phyloP scores from a whole-genome alignment of 2,888 invertebrate genomes.

The Drosophila leonis region DNA sequence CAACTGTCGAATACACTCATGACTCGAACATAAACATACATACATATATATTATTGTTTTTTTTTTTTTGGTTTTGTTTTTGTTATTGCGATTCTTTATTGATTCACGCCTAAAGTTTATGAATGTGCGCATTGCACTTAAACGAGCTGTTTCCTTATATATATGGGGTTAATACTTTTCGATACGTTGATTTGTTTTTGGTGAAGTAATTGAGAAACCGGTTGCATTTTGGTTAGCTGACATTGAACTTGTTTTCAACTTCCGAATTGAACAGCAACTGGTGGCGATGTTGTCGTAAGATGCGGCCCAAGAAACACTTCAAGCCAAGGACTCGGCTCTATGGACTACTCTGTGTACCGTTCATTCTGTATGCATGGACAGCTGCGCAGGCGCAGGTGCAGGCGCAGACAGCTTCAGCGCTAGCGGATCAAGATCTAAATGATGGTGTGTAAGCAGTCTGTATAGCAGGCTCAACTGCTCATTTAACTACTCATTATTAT shows the following conservation, averaged over 20 bases:
- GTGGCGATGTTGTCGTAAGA: conserved; percentile 66
- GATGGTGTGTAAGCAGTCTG: conserved; percentile 47
- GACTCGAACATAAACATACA: neutral
- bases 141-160: conserved; percentile 44
- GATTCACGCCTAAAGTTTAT: conserved; percentile 50
- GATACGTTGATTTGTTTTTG: conserved; percentile 21
- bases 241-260: conserved; percentile 48
- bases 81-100: conserved; percentile 21
- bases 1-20: conserved; percentile 30
- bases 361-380: conserved; percentile 36
- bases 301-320: conserved; percentile 55
- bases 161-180: conserved; percentile 59
- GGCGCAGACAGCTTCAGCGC: conserved; percentile 3
- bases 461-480: neutral
- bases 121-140: conserved; percentile 60
- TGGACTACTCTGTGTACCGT: conserved; percentile 43
- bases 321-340: conserved; percentile 48
- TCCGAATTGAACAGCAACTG: conserved; percentile 48
- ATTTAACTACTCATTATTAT: neutral
- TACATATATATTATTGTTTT: neutral
- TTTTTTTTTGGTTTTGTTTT: conserved; percentile 1
- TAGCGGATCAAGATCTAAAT: conserved; percentile 35
- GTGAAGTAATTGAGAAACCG: conserved; percentile 33
- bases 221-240: conserved; percentile 42
- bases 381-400: conserved; percentile 28